Conservation (phyloP, 1,140 invertebrate genomes). For the Anoplophora glabripennis region DNA sequence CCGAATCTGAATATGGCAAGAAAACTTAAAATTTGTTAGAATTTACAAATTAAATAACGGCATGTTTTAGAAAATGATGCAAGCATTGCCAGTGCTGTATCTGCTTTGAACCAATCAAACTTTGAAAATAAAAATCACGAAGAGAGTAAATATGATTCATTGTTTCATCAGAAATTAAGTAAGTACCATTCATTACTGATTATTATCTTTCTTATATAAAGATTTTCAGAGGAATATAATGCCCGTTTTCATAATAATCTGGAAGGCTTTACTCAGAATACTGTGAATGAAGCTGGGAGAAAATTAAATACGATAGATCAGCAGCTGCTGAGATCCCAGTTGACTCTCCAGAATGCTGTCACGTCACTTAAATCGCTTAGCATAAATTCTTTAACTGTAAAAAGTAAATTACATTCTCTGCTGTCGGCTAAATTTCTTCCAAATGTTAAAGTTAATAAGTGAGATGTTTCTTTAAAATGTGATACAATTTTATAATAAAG, state of each 20-base stretch:
- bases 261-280: slow-evolving; percentile 30
- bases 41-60: not conserved
- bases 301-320: slow-evolving; percentile 38
- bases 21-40: not conserved
- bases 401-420: slow-evolving; percentile 41
- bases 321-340: slow-evolving; percentile 43
- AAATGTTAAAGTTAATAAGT: slow-evolving; percentile 30
- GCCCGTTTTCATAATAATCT: slow-evolving; percentile 32
- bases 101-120: slow-evolving; percentile 27
- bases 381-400: slow-evolving; percentile 38
- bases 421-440: slow-evolving; percentile 39
- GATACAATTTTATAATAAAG: not conserved
- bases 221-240: slow-evolving; percentile 40
- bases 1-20: slow-evolving; percentile 45
- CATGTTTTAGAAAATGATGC: slow-evolving; percentile 33
- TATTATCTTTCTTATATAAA: slow-evolving; percentile 3
- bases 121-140: slow-evolving; percentile 11
- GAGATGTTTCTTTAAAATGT: not conserved
- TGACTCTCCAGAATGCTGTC: slow-evolving; percentile 42
- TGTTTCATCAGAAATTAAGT: slow-evolving; percentile 45
- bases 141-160: slow-evolving; percentile 33
- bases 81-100: slow-evolving; percentile 37
- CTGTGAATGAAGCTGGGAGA: slow-evolving; percentile 34
- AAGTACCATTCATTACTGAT: slow-evolving; percentile 16
- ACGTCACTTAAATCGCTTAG: slow-evolving; percentile 39